These are phyloP conservation scores for Conus betulinus DNA, from an alignment of 1,140 invertebrate genomes.

Conservation along the genomic window DNA sequence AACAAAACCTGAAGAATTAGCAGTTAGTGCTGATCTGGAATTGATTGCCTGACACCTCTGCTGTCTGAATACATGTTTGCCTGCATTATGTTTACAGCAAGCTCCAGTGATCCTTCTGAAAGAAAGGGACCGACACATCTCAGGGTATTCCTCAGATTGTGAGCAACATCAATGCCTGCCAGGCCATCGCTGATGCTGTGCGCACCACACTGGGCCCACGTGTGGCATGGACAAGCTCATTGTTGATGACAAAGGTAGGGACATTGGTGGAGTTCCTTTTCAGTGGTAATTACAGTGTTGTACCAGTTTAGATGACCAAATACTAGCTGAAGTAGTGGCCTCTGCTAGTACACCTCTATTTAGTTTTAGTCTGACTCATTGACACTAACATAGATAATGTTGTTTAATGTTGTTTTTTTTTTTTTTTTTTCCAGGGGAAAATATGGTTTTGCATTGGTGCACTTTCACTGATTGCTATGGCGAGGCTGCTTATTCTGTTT, in stretches of 20 bases:
- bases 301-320: too few relatives aligned
- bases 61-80: not conserved
- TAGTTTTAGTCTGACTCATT: too few relatives aligned
- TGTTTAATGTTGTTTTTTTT: not conserved
- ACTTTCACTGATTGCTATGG: too few relatives aligned
- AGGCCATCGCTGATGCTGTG: conserved; percentile 95
- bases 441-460: too few relatives aligned
- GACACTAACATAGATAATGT: too few relatives aligned
- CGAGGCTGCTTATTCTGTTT: too few relatives aligned
- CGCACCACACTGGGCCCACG: conserved; percentile 97
- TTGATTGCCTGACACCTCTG: not conserved
- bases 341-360: too few relatives aligned
- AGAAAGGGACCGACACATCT: conserved; percentile 96
- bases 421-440: too few relatives aligned
- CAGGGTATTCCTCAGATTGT: conserved; percentile 97
- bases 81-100: conserved; percentile 80
- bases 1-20: not conserved
- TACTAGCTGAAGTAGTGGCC: too few relatives aligned
- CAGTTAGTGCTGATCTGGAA: not conserved
- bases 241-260: conserved; percentile 84
- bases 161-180: conserved; percentile 99
- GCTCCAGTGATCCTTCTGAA: conserved; percentile 98
- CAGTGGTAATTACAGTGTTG: too few relatives aligned
- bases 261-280: too few relatives aligned
- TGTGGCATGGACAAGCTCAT: conserved; percentile 99